A percentile compares a stretch with the other conserved stretches of the same genome.
phyloP scores from a whole-genome alignment of 2,888 invertebrate species.

The Eristalis tenax region DNA sequence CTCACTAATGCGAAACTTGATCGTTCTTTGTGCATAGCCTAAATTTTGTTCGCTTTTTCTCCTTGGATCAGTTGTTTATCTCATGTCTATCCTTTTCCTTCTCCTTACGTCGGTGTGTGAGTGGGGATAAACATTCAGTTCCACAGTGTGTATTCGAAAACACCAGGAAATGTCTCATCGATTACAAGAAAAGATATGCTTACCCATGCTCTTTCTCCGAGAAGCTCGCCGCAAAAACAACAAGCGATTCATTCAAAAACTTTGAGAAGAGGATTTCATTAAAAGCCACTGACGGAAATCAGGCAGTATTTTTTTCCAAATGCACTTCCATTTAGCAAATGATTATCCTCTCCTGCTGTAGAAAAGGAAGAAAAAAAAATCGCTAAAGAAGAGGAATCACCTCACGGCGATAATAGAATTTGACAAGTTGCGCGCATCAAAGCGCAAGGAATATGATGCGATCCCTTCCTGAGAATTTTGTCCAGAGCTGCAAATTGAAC shows the following conservation, averaged over 20 bases:
- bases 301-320: not conserved
- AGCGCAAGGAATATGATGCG: slow-evolving; percentile 68
- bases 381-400: not conserved
- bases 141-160: not conserved
- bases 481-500: slow-evolving; percentile 42
- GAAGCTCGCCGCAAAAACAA: not conserved
- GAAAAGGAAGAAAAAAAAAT: not conserved
- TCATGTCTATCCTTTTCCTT: slow-evolving; percentile 10
- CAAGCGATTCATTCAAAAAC: no score
- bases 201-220: not conserved
- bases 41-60: slow-evolving; percentile 29
- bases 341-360: not conserved
- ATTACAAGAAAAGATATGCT: not conserved
- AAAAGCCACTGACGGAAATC: no score
- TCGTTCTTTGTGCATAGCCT: slow-evolving; percentile 63
- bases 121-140: not conserved
- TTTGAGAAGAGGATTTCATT: no score
- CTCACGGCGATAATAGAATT: slow-evolving; percentile 45
- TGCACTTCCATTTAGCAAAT: not conserved
- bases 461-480: slow-evolving; percentile 62
- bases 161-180: not conserved
- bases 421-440: slow-evolving; percentile 70
- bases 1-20: slow-evolving; percentile 68
- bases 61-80: not conserved
- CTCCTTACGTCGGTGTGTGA: not conserved